phyloP scores from a whole-genome alignment of 2,888 invertebrate genomes.

The Cistogaster globosa region DNA sequence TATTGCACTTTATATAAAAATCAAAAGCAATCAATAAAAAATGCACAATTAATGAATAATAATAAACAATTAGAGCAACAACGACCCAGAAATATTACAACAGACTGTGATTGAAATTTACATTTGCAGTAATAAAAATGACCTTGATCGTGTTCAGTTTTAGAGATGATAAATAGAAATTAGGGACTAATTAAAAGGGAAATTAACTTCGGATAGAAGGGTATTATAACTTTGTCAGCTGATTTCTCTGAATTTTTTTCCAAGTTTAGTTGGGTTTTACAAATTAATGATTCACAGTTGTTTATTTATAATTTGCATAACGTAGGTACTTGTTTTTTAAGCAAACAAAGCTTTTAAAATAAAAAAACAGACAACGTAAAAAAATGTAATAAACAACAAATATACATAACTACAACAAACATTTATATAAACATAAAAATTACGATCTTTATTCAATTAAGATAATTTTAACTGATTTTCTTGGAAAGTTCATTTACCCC shows the following conservation, averaged over 20 bases:
- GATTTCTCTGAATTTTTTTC: slow-evolving; percentile 9
- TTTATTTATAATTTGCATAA: slow-evolving; percentile 37
- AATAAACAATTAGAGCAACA: slow-evolving; percentile 12
- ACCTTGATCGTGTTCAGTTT: slow-evolving; percentile 47
- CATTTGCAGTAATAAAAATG: slow-evolving; percentile 38
- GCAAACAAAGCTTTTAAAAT: slow-evolving; percentile 1
- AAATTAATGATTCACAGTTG: slow-evolving; percentile 10
- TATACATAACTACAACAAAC: not conserved
- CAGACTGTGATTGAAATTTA: slow-evolving; percentile 16
- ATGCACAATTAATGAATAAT: slow-evolving; percentile 3
- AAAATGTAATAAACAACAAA: not conserved
- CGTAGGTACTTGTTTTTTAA: slow-evolving; percentile 13
- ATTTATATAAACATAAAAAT: slow-evolving; percentile 18
- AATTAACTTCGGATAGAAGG: not conserved
- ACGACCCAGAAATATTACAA: slow-evolving; percentile 22
- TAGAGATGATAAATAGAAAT: not conserved
- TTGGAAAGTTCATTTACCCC: slow-evolving; percentile 25
- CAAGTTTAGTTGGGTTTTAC: not conserved
- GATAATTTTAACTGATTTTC: not conserved
- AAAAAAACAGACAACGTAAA: slow-evolving; percentile 16
- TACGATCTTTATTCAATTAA: slow-evolving; percentile 7
- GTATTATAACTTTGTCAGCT: not conserved
- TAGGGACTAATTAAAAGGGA: not conserved
- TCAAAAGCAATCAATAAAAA: no score
- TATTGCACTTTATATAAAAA: no score